A percentile compares a stretch with the other conserved stretches of the same genome.
Conservation (phyloP, 23 tunicate genomes). For the Trididemnum miniatum region DNA sequence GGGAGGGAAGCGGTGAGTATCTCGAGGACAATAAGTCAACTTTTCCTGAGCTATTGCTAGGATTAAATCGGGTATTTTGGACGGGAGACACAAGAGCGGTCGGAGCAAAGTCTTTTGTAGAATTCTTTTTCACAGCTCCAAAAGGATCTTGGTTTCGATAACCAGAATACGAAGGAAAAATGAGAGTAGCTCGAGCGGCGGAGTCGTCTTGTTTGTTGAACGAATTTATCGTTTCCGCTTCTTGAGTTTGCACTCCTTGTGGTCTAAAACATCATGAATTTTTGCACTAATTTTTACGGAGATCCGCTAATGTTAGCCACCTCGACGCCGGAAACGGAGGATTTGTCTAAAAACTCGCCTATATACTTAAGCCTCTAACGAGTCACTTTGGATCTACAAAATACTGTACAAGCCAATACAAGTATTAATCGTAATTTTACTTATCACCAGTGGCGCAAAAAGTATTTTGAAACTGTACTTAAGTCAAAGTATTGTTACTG, state of each 20-base stretch:
- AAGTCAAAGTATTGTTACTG: too few relatives aligned
- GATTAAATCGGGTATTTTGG: not conserved
- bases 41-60: not conserved
- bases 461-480: too few relatives aligned
- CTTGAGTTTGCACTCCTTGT: constrained; percentile 1
- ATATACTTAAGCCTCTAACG: too few relatives aligned
- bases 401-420: too few relatives aligned
- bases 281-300: too few relatives aligned
- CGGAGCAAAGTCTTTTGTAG: not conserved
- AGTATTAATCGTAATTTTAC: too few relatives aligned
- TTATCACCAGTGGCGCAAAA: too few relatives aligned
- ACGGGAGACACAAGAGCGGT: constrained; percentile 36
- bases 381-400: too few relatives aligned
- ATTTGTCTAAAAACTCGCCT: too few relatives aligned
- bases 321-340: too few relatives aligned
- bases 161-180: constrained; percentile 61
- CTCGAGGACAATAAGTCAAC: not conserved
- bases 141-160: constrained; percentile 31
- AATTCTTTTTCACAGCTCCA: not conserved
- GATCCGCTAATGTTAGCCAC: too few relatives aligned
- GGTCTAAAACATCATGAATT: too few relatives aligned
- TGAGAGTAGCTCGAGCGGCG: constrained; percentile 42
- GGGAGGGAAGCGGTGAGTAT: constrained; percentile 38
- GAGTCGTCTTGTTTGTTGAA: constrained; percentile 32
- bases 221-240: constrained; percentile 39